Conservation (phyloP, 2,113 vertebrate species). For the Hippocampus comes region DNA sequence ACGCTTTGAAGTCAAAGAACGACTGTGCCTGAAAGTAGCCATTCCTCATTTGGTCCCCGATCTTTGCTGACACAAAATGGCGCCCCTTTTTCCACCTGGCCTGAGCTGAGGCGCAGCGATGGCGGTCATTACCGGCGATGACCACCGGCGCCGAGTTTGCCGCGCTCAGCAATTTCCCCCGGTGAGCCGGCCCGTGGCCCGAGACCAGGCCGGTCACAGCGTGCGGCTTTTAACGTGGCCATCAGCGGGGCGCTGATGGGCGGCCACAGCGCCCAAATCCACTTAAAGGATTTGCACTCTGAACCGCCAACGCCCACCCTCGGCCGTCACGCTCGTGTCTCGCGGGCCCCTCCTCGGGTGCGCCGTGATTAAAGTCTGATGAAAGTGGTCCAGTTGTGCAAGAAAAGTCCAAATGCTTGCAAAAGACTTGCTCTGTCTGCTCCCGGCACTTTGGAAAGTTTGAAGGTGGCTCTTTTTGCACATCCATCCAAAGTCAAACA, state of each 20-base stretch:
- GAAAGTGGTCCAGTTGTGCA: constrained; percentile 10
- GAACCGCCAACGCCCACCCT: constrained; percentile 28
- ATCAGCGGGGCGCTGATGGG: constrained; percentile 45
- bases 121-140: constrained; percentile 25
- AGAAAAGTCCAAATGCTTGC: constrained; percentile 46
- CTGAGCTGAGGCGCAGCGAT: constrained; percentile 27
- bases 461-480: not conserved
- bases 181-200: constrained; percentile 48
- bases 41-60: too few relatives aligned
- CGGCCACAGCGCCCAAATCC: constrained; percentile 66
- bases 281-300: constrained; percentile 72
- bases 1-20: not conserved
- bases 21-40: not conserved
- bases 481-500: not conserved
- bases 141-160: constrained; percentile 27
- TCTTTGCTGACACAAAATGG: not conserved
- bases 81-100: constrained; percentile 32
- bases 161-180: constrained; percentile 34
- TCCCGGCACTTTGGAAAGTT: constrained; percentile 13
- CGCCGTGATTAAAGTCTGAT: constrained; percentile 57
- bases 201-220: constrained; percentile 62
- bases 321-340: constrained; percentile 31
- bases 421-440: constrained; percentile 45
- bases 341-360: constrained; percentile 46
- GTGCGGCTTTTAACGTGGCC: constrained; percentile 49